Evolutionary conservation across 2,888 invertebrate species (phyloP), one percentile per base, ranked within the genome.

Genomic region (Tethea ocularis): DNA sequence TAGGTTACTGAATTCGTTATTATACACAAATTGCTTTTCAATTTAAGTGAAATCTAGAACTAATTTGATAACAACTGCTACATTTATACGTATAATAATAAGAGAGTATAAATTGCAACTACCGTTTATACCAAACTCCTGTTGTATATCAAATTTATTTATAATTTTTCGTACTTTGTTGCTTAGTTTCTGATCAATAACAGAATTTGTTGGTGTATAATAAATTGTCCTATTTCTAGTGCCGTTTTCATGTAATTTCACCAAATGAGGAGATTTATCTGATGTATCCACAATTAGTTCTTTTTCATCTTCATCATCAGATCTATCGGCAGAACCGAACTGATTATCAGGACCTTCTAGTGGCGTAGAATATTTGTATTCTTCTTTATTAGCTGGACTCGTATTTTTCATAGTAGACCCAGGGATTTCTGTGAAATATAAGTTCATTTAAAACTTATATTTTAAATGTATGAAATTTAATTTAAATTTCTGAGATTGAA

Each of bases 261-360:
- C 61, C 68, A 10, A 20, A 7, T 46, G 20, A 52, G 64, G 60
- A 17, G 67, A 61, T 59, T 70, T 63, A 1, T 72, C 63, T 15
- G 73, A 63, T 2, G 57, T 64, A 53, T 83, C 83, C n/a, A 75
- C 81, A 1, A 66, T 71, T 10, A 68, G 57, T 59, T 88, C 88
- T 29, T 73, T 83, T 46, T 92, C 92, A 57, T 94, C 95, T 75
- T 94, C 94, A 68, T 96, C 96, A 72, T 95, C 95, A 64, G 95
- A 95, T 68, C 94, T 94, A 81, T 96, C 96, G 26, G 96, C 96
- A 15, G 96, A 96, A 24, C 96, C 96, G 66, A 95, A 95, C 74
- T 95, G 95, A 74, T 96, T 95, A 80, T 95, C 95, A 67, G 96
- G 95, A 1, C 87, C 89, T 75, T 91, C 89, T 69, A 91, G 73